Base-by-base conservation (phyloP, 2,888 invertebrate species). In the Ypsolopha sequella region DNA sequence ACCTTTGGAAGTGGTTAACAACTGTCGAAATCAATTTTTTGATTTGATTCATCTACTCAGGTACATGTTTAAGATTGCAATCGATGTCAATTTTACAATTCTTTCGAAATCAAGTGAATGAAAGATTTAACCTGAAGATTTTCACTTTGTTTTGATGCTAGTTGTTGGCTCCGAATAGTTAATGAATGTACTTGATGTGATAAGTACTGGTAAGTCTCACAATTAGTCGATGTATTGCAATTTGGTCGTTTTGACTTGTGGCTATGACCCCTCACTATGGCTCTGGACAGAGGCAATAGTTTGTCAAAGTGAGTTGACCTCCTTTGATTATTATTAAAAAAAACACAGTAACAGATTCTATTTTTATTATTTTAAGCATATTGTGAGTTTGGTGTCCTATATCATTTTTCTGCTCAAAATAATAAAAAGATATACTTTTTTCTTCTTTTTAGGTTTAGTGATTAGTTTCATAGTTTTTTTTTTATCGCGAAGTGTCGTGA, bases 401-500 rank as follows among this genome's bases (percentile, higher is more conserved):
- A 43, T 13, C 14, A 43, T 43, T 43, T 43, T 43, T 13, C 43
- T 43, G 43, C 11, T 53, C 52, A 43, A 43, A 38, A 6, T 38
- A 10, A 52, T 52, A 52, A 51, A 57, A 52, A 53, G 48, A 43
- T 44, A 7, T 6, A 45, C 8, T 45, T 45, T 68, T 73, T 75
- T 64, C 59, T 59, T 65, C 65, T 58, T 58, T 61, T 52, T 53
- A 44, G 36, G 63, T 58, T 65, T 66, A 69, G 67, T 63, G 59
- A 11, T 73, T 61, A 56, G 51, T 59, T 64, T 67, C 60, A 70
- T 68, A 66, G 57, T 62, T 66, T 66, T 61, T 66, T 45, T 34
- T 79, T 73, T 66, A 76, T 86, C 85, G 85, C 85, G 85, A 86
- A 65, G 70, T 80, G 74, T 86, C 86, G 86, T 86, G 86, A 86